A percentile compares a stretch with the other conserved stretches of the same genome.
phyloP scores from a whole-genome alignment of 2,113 vertebrate genomes.

The Beaufortia kweichowensis region DNA sequence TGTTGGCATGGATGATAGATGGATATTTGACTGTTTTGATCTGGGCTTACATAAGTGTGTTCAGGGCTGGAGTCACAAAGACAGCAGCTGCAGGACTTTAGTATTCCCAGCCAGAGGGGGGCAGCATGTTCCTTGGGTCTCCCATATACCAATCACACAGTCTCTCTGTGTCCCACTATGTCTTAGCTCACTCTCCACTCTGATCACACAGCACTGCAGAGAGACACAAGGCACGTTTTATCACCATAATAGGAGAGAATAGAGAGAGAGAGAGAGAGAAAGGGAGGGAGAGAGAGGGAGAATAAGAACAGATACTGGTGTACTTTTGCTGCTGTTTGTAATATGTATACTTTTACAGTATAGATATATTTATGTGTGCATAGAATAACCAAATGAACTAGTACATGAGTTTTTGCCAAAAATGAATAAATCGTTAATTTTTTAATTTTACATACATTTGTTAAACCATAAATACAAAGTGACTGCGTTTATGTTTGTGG shows the following conservation, averaged over 20 bases:
- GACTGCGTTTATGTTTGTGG: no score
- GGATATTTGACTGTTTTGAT: conserved; percentile 17
- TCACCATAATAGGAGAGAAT: conserved; percentile 50
- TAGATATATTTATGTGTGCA: no score
- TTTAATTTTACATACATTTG: no score
- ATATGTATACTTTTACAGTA: no score
- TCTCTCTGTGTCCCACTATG: conserved; percentile 24
- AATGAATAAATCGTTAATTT: no score
- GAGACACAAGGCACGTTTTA: conserved; percentile 60
- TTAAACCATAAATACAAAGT: no score
- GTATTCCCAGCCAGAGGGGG: conserved; percentile 60
- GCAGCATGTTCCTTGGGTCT: conserved; percentile 46
- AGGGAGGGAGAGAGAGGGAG: background rate
- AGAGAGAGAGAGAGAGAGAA: conserved; percentile 14
- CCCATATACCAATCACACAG: conserved; percentile 25
- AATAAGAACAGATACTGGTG: background rate
- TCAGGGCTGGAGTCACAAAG: conserved; percentile 49
- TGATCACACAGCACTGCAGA: conserved; percentile 63
- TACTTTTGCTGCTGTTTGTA: no score
- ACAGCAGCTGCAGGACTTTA: conserved; percentile 49
- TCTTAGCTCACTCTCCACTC: conserved; percentile 31
- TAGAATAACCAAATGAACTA: no score
- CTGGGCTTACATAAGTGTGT: conserved; percentile 57
- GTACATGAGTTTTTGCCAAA: no score
- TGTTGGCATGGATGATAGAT: background rate